Evolutionary conservation across 2,113 vertebrate genomes (phyloP).

Genomic region (Syngnathoides biaculeatus): DNA sequence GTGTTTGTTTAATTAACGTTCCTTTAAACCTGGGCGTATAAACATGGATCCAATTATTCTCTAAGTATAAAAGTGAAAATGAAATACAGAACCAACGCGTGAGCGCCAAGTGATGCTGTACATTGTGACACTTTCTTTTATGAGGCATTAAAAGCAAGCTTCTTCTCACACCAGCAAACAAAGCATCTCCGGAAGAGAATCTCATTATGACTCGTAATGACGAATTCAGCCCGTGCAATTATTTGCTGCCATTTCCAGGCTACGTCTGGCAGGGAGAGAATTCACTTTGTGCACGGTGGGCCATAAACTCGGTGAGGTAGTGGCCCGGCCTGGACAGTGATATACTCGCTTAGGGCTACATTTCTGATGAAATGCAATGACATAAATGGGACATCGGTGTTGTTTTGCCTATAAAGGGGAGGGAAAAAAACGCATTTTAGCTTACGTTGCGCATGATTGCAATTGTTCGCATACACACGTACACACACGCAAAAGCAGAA

Average conservation of each 20-base stretch:
- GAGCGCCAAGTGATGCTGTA: constrained; percentile 42
- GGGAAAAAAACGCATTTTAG: constrained; percentile 9
- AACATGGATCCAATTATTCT: constrained; percentile 54
- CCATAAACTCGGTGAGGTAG: constrained; percentile 56
- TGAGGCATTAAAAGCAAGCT: constrained; percentile 56
- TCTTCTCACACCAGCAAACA: constrained; percentile 56
- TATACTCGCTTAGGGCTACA: constrained; percentile 46
- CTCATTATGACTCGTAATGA: constrained; percentile 73
- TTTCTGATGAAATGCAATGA: constrained; percentile 49
- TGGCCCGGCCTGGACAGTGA: constrained; percentile 40
- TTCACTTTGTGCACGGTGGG: constrained; percentile 44
- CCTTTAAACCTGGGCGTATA: constrained; percentile 44
- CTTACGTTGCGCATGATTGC: background rate
- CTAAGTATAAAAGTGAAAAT: constrained; percentile 50
- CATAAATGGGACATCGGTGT: constrained; percentile 23
- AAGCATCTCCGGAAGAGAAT: constrained; percentile 61
- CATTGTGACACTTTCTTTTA: constrained; percentile 65
- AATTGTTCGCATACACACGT: background rate
- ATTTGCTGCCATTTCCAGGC: constrained; percentile 63
- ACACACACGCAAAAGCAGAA: background rate
- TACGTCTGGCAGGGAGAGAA: constrained; percentile 56
- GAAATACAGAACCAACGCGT: constrained; percentile 58
- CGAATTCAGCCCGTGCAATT: constrained; percentile 71
- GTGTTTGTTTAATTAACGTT: constrained; percentile 45
- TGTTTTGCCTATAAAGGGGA: constrained; percentile 11